Conservation (phyloP, 2,888 invertebrate genomes). For the Monopis laevigella region DNA sequence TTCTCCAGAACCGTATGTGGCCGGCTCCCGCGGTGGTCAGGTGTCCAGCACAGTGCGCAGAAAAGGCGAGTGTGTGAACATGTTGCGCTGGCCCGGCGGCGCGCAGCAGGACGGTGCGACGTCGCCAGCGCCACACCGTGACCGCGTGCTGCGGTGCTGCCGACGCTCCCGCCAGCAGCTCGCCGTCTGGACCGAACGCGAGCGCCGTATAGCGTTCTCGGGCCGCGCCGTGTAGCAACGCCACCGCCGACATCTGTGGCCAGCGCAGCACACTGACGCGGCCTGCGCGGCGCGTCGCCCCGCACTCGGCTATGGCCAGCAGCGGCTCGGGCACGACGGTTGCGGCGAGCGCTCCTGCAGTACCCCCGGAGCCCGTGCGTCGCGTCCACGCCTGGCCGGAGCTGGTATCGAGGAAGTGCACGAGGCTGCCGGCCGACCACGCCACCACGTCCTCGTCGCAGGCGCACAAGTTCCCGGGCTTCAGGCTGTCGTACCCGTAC, state of each 20-base stretch:
- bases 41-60: neutral
- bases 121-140: conserved; percentile 90
- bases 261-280: conserved; percentile 83
- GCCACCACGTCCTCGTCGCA: conserved; percentile 78
- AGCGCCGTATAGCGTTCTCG: neutral
- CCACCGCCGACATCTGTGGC: conserved; percentile 80
- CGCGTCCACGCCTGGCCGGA: conserved; percentile 74
- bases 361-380: conserved; percentile 79
- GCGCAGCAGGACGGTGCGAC: conserved; percentile 77
- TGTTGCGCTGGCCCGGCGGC: conserved; percentile 83
- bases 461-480: conserved; percentile 81
- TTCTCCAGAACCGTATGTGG: conserved; percentile 94
- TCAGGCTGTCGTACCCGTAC: conserved; percentile 86
- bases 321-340: conserved; percentile 30
- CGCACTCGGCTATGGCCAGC: conserved; percentile 84
- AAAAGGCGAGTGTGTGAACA: conserved; percentile 69
- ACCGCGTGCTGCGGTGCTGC: conserved; percentile 87
- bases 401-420: conserved; percentile 79
- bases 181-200: conserved; percentile 76
- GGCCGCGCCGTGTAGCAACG: conserved; percentile 69
- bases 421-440: conserved; percentile 83
- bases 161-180: conserved; percentile 82
- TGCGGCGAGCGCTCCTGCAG: conserved; percentile 84
- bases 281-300: conserved; percentile 58
- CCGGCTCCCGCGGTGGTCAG: conserved; percentile 60